Evolutionary conservation across 2,797 vertebrate genomes (phyloP), one percentile per base, ranked within the genome.

Genomic region (Pseudomugil gertrudae): DNA sequence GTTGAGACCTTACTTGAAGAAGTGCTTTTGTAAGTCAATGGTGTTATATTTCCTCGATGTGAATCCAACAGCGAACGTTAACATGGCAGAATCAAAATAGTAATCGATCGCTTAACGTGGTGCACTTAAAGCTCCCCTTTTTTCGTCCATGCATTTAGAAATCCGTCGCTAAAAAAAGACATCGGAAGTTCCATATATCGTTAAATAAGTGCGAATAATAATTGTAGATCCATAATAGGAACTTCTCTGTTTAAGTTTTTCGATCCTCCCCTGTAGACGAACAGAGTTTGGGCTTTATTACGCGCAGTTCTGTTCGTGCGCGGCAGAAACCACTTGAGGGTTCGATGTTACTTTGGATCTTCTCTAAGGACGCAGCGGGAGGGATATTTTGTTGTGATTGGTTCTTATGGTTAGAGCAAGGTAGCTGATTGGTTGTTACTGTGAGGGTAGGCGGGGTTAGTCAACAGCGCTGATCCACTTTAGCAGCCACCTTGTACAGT

Each of bases 221-320:
- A 33, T 27, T 47, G 30, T 51, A 50, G 29, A 30, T 85, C 78
- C 81, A 66, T 79, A n/a, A 4, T 38, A 60, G 21, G 9, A 83
- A 89, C 79, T 84, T 84, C 66, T 75, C 40, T 10, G 36, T 7
- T 72, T 23, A 78, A 85, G 77, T 80, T 85, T 67, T 29, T 36
- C 67, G 57, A 74, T 62, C 85, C 76, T 85, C 71, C 77, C 57
- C 71, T 56, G 56, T 67, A 62, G 38, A 69, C 63, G 56, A 87
- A 86, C 79, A 82, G 84, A 91, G 87, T 92, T 87, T 74, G 72
- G 79, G 84, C 83, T 85, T 88, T 86, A 90, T 87, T 92, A 87
- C 86, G 92, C 90, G 89, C 88, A 61, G 80, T 89, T 84, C 56
- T 84, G 67, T 81, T 76, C 63, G 64, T 87, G 90, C 92, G 92